Base-by-base conservation (phyloP, 2,888 invertebrate species). In the Yponomeuta malinellus region DNA sequence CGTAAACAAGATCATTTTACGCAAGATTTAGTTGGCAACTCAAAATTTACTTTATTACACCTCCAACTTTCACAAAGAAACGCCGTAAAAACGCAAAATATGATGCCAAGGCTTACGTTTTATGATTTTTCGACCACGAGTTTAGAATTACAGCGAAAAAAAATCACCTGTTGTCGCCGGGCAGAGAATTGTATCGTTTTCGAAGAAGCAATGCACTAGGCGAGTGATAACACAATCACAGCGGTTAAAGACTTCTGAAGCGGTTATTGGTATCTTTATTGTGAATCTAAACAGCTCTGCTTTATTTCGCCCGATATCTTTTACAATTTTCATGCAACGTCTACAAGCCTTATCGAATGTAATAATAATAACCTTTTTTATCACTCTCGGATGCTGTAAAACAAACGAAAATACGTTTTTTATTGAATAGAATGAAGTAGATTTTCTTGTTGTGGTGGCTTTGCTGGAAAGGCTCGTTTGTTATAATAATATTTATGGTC, bases 71-170 rank as follows among this genome's bases (percentile, higher is more conserved):
- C 8, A 8, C 43, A 43, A 43, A 43, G 43, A 78, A 77, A 73
- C 78, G 77, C 79, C 81, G 80, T 76, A 83, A 83, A 83, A 82
- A 80, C 78, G 77, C 75, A 43, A 43, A 43, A 43, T 43, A 43
- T 43, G 43, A 43, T 6, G 43, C 43, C 43, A 6, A 0, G 43
- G 43, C 43, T 43, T 43, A 43, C 43, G 43, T 43, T 43, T 43
- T 43, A 43, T 5, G 43, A 43, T 43, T 43, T 43, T 43, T 43
- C 43, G 6, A 8, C 43, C 6, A 43, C 43, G 52, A 59, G 52
- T 15, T 15, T 15, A 2, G 15, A 59, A 15, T 59, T 59, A 59
- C 52, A 15, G 15, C 12, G 52, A 15, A 15, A 59, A 59, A 15
- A 59, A 59, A 1, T 59, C 52, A 59, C 52, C 52, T 59, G 15